phyloP scores from a whole-genome alignment of 2,888 invertebrate genomes.

The Oligia fasciuncula region DNA sequence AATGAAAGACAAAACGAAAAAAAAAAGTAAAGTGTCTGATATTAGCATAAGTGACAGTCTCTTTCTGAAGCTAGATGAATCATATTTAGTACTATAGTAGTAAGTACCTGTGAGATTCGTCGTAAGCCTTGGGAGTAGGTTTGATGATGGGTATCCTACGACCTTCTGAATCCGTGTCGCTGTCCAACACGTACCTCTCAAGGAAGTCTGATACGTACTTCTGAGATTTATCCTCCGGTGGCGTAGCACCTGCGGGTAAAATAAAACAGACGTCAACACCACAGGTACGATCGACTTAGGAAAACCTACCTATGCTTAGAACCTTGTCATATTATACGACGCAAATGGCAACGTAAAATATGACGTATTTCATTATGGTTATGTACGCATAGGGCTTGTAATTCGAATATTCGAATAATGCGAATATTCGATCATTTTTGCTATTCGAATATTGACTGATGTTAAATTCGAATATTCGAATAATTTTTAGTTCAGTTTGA shows the following conservation, averaged over 20 bases:
- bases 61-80: neutral
- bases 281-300: neutral
- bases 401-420: no score
- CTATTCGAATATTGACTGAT: no score
- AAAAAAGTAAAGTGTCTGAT: neutral
- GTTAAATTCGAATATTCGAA: no score
- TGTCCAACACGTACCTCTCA: slow-evolving; percentile 91
- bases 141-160: slow-evolving; percentile 87
- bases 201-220: slow-evolving; percentile 89
- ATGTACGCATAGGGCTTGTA: no score
- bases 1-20: neutral
- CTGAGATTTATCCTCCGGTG: slow-evolving; percentile 86
- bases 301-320: neutral
- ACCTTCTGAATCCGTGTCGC: slow-evolving; percentile 91
- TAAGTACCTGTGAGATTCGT: slow-evolving; percentile 74
- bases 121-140: slow-evolving; percentile 72
- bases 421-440: no score
- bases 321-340: neutral
- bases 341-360: neutral
- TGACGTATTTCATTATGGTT: neutral
- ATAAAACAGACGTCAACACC: neutral
- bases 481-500: no score
- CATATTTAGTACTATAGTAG: no score
- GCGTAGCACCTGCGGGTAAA: slow-evolving; percentile 77
- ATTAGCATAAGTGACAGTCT: neutral